phyloP scores from a whole-genome alignment of 2,113 vertebrate genomes.

The Gnathonemus longibarbis region DNA sequence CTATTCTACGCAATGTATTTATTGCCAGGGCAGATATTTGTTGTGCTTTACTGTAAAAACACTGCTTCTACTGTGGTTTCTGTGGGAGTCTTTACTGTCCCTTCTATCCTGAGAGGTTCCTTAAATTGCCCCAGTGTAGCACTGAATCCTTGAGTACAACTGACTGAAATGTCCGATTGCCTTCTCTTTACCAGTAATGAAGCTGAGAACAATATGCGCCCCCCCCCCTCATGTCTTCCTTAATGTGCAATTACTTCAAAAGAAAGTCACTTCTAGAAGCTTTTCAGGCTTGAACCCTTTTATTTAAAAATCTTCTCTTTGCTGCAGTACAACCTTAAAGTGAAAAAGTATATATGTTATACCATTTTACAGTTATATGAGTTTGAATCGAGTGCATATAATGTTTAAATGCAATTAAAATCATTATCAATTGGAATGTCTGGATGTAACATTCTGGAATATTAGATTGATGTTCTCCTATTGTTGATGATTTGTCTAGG shows the following conservation, averaged over 20 bases:
- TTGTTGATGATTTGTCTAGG: neutral
- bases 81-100: neutral
- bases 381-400: neutral
- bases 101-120: neutral
- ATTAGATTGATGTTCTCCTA: neutral
- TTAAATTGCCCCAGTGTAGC: neutral
- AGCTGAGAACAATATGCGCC: neutral
- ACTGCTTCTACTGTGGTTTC: neutral
- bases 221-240: neutral
- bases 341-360: neutral
- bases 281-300: neutral
- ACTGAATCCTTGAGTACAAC: neutral
- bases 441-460: neutral
- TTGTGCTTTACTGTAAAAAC: neutral
- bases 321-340: neutral
- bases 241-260: neutral
- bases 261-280: neutral
- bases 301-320: neutral
- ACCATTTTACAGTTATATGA: neutral
- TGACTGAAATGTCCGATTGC: neutral
- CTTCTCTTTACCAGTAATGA: neutral
- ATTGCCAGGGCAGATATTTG: neutral
- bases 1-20: neutral
- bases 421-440: constrained; percentile 1
- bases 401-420: neutral